Evolutionary conservation across 2,113 vertebrate species (phyloP), one percentile per base, ranked within the genome.

Genomic region (Ceratotherium simum): DNA sequence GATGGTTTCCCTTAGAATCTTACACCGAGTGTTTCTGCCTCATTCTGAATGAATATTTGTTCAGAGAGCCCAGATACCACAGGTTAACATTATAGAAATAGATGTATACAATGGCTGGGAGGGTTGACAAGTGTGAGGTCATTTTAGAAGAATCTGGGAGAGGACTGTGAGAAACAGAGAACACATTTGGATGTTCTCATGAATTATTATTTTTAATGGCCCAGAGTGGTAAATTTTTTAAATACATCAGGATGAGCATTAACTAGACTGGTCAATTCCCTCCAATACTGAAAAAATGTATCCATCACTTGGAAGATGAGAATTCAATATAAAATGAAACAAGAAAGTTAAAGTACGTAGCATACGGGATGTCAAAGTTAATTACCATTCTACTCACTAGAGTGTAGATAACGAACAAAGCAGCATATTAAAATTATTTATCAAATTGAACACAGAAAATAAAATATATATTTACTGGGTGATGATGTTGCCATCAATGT

Each of bases 31-130:
- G 46, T 23, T n/a, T 88, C 25, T 42, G 39, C 70, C 67, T 83
- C 54, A 0, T 46, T 69, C 72, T n/a, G 12, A 27, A 60, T 10
- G n/a, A 8, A 33, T 48, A 69, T 31, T 31, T 93, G 10, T 11
- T 86, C 86, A 8, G 42, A 72, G 14, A 65, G n/a, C 10, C 62
- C 8, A 31, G 64, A 27, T 33, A 7, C 7, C 36, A 14, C 46
- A 33, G 62, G 54, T 3, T 11, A 64, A 13, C 12, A 11, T 4
- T 13, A 20, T 16, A 36, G 60, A 31, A 70, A 23, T 0, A 33
- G 33, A 75, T 0, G 51, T 2, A 2, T 0, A 4, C 0, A 6
- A 20, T 29, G 75, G 72, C 27, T 0, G 3, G 29, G 3, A 23
- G 56, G 10, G 16, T 31, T 14, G 18, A 27, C 8, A 23, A 36